Base-by-base conservation (phyloP, 2,113 vertebrate species). In the Porphyrio hochstetteri region DNA sequence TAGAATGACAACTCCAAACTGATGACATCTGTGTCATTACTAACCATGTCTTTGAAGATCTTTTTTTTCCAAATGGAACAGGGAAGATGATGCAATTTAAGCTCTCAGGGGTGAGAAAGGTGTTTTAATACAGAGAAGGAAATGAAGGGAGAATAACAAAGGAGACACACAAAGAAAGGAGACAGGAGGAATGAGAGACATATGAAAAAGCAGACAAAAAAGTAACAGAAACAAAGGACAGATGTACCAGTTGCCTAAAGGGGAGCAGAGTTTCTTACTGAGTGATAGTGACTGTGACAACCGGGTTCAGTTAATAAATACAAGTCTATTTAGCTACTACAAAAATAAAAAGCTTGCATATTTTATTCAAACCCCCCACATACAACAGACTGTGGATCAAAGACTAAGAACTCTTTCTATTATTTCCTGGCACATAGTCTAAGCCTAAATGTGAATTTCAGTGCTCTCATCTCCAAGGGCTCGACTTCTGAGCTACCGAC, bases 91-190 rank as follows among this genome's bases (percentile, higher is more conserved):
- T 94, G 83, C 57, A 91, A 65, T 85, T 95, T 93, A 87, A 85
- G 69, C 77, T 90, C 86, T 87, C 74, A 65, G 81, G 88, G 74
- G 65, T 89, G 84, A 96, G 65, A 91, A 93, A 93, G 86, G 91
- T 97, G 95, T 95, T 93, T 96, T 90, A 85, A 95, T 91, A 82
- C 59, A 69, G 55, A 67, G 48, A 76, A 79, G 33, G 60, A 87
- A 95, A 95, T 82, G 84, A 93, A 93, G 46, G 46, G 31, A 85
- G 78, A 85, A 42, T 83, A 95, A 92, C 74, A 95, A 95, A 91
- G 65, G 63, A 82, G 46, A 76, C 61, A 84, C 40, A 88, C 8
- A 42, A 65, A 70, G 35, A 50, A 70, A 87, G 50, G n/a, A 68
- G 35, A 40, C 59, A 72, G 64, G 28, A 90, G 21, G 50, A 91